Evolutionary conservation across 2,888 invertebrate genomes (phyloP).

Genomic region (Hirtodrosophila trivittata): DNA sequence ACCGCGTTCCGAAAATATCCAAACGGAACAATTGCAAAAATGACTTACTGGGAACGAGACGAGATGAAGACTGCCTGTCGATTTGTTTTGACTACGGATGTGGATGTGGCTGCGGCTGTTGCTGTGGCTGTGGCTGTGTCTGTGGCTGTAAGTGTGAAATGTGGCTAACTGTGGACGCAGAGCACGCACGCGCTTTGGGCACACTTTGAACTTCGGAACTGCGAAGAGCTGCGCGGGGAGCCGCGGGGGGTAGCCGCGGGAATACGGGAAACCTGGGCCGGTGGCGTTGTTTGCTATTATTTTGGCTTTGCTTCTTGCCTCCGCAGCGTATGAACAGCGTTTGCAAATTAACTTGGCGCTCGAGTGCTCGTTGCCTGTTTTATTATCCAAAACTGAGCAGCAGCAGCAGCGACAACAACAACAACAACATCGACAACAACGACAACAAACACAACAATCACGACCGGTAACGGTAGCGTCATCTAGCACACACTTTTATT

Average conservation of each 20-base stretch:
- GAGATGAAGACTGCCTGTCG: constrained; percentile 60
- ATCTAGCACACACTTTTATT: constrained; percentile 75
- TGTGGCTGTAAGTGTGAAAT: constrained; percentile 5
- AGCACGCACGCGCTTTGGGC: constrained; percentile 67
- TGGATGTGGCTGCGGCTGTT: constrained; percentile 18
- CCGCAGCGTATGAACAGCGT: constrained; percentile 74
- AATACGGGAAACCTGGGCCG: constrained; percentile 19
- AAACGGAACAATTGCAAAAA: constrained; percentile 31
- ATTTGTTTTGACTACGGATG: constrained; percentile 34
- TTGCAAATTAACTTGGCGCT: constrained; percentile 80
- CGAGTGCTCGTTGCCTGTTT: constrained; percentile 77
- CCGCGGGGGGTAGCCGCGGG: background rate
- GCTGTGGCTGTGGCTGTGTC: constrained; percentile 13
- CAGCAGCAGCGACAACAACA: constrained; percentile 37
- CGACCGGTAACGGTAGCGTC: constrained; percentile 70
- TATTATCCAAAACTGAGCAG: constrained; percentile 79
- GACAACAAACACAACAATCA: constrained; percentile 35
- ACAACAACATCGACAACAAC: constrained; percentile 22
- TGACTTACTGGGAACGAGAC: constrained; percentile 68
- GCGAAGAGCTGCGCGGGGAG: background rate
- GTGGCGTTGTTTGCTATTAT: constrained; percentile 19
- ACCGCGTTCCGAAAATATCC: constrained; percentile 18
- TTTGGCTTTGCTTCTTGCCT: constrained; percentile 56
- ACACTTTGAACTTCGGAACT: constrained; percentile 34
- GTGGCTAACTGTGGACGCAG: constrained; percentile 31